phyloP scores from a whole-genome alignment of 2,113 vertebrate genomes.

The Rhegmatorhina hoffmannsi region DNA sequence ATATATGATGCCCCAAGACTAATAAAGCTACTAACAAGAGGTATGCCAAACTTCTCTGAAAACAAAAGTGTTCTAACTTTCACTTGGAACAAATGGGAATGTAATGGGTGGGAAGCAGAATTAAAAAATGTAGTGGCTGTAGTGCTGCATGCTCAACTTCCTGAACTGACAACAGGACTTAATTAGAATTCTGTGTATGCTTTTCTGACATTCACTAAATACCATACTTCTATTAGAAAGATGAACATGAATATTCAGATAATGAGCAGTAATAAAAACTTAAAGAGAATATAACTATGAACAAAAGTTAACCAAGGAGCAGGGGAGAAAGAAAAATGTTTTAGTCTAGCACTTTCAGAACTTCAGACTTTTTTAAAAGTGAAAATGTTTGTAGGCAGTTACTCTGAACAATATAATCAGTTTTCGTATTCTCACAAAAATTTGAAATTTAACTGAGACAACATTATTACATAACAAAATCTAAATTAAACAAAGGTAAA shows the following conservation, averaged over 20 bases:
- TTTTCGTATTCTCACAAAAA: not conserved
- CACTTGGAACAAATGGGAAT: not conserved
- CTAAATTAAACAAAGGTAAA: not conserved
- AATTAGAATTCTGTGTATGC: not conserved
- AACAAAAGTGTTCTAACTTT: not conserved
- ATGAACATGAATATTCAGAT: not conserved
- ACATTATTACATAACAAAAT: not conserved
- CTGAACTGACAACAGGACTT: not conserved
- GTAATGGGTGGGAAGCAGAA: not conserved
- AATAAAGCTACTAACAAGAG: not conserved
- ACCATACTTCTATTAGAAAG: not conserved
- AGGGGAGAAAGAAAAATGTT: not conserved
- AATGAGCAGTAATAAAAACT: not conserved
- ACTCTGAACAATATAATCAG: not conserved
- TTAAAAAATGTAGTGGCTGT: not conserved
- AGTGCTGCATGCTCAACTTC: not conserved
- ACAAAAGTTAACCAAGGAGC: not conserved
- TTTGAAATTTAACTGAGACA: not conserved
- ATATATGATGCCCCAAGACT: too few relatives aligned
- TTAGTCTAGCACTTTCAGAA: not conserved
- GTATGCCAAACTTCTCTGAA: not conserved
- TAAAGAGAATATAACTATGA: not conserved
- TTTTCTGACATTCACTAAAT: not conserved
- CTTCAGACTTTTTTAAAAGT: not conserved
- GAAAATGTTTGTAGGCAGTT: not conserved